Base-by-base conservation (phyloP, 2,888 invertebrate genomes). In the Pilophorus perplexus region DNA sequence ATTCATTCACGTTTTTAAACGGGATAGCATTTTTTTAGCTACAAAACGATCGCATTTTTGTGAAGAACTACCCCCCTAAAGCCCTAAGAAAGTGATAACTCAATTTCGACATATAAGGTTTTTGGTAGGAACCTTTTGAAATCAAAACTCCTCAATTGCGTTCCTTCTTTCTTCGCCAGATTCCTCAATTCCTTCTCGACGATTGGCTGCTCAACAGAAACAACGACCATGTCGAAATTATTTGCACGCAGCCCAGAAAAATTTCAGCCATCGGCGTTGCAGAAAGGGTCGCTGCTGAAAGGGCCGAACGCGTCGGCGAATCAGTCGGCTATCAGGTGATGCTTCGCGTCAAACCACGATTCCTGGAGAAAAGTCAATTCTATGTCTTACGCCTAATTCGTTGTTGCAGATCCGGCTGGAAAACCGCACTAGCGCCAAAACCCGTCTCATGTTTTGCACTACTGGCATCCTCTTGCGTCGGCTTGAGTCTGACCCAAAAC, bases 111-210 rank as follows among this genome's bases (percentile, higher is more conserved):
- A n/a, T n/a, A n/a, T n/a, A n/a, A n/a, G n/a, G n/a, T n/a, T n/a
- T n/a, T n/a, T n/a, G n/a, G n/a, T n/a, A n/a, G n/a, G n/a, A n/a
- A n/a, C n/a, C n/a, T n/a, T n/a, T n/a, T n/a, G n/a, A n/a, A n/a
- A n/a, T n/a, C n/a, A n/a, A n/a, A n/a, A n/a, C n/a, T n/a, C n/a
- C n/a, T n/a, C n/a, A n/a, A n/a, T n/a, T n/a, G n/a, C n/a, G n/a
- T n/a, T n/a, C n/a, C n/a, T n/a, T n/a, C n/a, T n/a, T n/a, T n/a
- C n/a, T n/a, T n/a, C n/a, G n/a, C 4, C 54, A 84, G 84, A 87
- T 96, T n/a, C 94, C 95, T 0, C 96, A 97, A 77, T 94, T 90
- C 77, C 85, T 97, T 48, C 76, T 97, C 25, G 96, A 97, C 75
- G 84, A 93, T 68, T 93, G 91, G 86, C 78, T 93, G 57, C 78